phyloP scores from a whole-genome alignment of 2,797 vertebrate species.

The Poecilia picta region DNA sequence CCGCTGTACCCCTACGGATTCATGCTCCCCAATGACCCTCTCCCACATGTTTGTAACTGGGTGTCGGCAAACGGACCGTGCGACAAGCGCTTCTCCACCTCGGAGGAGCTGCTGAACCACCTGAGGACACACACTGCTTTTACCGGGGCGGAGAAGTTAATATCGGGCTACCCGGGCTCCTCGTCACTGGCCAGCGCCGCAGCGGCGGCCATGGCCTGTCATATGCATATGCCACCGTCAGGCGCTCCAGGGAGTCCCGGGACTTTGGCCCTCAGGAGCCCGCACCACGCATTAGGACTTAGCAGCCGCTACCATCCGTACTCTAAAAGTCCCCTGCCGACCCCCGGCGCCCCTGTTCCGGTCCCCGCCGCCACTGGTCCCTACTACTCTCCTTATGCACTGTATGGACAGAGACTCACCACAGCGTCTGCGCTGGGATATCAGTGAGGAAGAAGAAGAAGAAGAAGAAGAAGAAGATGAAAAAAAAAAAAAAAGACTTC shows the following conservation, averaged over 20 bases:
- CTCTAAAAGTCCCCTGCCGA: conserved; percentile 96
- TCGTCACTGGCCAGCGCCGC: conserved; percentile 94
- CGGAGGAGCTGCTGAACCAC: conserved; percentile 97
- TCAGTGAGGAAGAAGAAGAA: conserved; percentile 83
- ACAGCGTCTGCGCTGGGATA: conserved; percentile 98
- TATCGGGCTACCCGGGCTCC: conserved; percentile 92
- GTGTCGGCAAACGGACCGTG: conserved; percentile 98
- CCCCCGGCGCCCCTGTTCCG: conserved; percentile 92
- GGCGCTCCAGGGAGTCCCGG: conserved; percentile 91
- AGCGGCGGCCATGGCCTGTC: conserved; percentile 97
- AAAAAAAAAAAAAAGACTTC: conserved; percentile 50
- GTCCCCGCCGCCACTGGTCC: conserved; percentile 95
- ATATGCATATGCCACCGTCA: conserved; percentile 97
- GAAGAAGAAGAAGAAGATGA: too few relatives aligned
- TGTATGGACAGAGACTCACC: conserved; percentile 99
- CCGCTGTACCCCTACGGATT: conserved; percentile 97
- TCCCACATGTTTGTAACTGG: conserved; percentile 98
- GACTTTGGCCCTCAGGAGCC: conserved; percentile 92
- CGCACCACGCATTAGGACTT: conserved; percentile 98
- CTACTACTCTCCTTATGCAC: conserved; percentile 98
- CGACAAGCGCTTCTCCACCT: conserved; percentile 96
- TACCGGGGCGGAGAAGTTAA: conserved; percentile 91
- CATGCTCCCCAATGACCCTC: conserved; percentile 97
- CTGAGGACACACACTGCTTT: conserved; percentile 99
- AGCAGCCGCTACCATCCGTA: conserved; percentile 97